phyloP scores from a whole-genome alignment of 2,797 vertebrate genomes.

The Liparis tanakae region DNA sequence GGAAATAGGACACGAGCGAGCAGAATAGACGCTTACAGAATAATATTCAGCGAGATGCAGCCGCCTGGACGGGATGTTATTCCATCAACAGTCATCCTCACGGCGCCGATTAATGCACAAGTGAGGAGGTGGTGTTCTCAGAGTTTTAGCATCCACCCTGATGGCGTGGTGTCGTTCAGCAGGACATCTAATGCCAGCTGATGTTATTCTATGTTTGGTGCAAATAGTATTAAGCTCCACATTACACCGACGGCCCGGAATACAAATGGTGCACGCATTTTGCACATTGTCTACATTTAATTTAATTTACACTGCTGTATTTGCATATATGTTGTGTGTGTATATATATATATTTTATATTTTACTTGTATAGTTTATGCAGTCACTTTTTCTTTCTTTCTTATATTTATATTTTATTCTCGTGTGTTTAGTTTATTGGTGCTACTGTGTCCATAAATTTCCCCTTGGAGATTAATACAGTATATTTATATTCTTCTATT shows the following conservation, averaged over 20 bases:
- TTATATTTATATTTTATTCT: too few species aligned
- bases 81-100: constrained; percentile 50
- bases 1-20: constrained; percentile 64
- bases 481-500: too few species aligned
- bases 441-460: too few species aligned
- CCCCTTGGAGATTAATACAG: too few species aligned
- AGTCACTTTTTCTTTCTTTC: too few species aligned
- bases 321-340: too few species aligned
- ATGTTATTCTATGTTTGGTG: constrained; percentile 31
- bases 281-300: too few species aligned
- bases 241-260: constrained; percentile 8
- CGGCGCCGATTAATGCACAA: constrained; percentile 23
- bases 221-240: constrained; percentile 5
- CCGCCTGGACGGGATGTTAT: constrained; percentile 45
- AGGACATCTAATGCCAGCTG: constrained; percentile 15
- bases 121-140: constrained; percentile 35
- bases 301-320: too few species aligned
- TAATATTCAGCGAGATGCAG: constrained; percentile 55
- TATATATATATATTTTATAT: too few species aligned
- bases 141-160: constrained; percentile 27
- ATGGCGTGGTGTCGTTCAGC: constrained; percentile 4
- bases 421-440: too few species aligned
- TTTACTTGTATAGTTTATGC: too few species aligned
- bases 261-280: neutral
- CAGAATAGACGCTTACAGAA: constrained; percentile 46